Base-by-base conservation (phyloP, 2,888 invertebrate species). In the Agrilus cyanescens region DNA sequence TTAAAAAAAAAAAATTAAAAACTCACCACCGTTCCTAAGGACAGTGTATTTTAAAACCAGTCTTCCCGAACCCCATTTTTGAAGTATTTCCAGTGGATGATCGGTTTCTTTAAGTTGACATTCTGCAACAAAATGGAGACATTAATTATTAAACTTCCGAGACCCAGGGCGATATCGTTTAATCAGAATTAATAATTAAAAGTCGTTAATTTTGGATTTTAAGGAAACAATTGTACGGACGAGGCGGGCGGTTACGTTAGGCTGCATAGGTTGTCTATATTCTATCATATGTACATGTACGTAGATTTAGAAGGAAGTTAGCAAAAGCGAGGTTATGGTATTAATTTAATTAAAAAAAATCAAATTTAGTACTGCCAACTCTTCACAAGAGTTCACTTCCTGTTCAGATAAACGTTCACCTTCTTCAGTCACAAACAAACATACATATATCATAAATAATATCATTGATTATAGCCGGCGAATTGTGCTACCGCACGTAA, bases 1-100 rank as follows among this genome's bases (percentile, higher is more conserved):
- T 40, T 29, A 34, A n/a, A 32, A 16, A 34, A n/a, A 32, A 16
- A 33, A 33, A n/a, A 18, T 12, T 18, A 4, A 34, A 37, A 32
- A 57, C 63, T 62, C 51, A 65, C 65, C 64, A 65, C 65, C 64
- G 42, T 63, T 56, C 43, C 60, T 53, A 36, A 66, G 55, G 4
- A 62, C 58, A 2, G 69, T 69, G 60, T 78, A 78, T 44, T 76
- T 72, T 51, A 78, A 70, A 14, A 76, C 71, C 49, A 78, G 71
- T 54, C 76, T 72, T 38, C 76, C 75, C n/a, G 67, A 63, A 35
- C 66, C 67, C 65, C 76, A 70, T 32, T 75, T 70, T 46, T 74
- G 70, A n/a, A 76, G 72, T 51, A 78, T 72, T 55, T 78, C 78
- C 56, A 78, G 58, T 0, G 78, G 78, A 52, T 74, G 65, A 55